These are phyloP conservation scores for Chiroxiphia lanceolata DNA, from an alignment of 2,797 vertebrate genomes.

Conservation along the genomic window DNA sequence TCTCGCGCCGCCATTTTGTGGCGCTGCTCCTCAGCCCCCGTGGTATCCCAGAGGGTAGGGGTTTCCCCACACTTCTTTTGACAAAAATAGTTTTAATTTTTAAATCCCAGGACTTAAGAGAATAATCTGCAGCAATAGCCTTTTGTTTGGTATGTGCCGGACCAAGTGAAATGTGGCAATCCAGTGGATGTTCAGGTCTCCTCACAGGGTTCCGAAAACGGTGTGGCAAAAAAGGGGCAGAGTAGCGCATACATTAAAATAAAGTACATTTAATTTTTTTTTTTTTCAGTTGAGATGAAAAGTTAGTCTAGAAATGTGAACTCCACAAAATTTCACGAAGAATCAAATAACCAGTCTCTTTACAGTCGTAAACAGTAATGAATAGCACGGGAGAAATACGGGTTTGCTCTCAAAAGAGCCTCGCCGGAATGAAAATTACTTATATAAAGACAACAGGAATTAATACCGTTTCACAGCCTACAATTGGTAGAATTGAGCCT, in stretches of 20 bases:
- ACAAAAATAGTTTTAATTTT: background rate
- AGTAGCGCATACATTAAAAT: background rate
- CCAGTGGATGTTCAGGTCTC: background rate
- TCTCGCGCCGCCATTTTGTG: slow-evolving; percentile 11
- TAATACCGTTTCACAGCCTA: background rate
- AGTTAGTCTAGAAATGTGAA: background rate
- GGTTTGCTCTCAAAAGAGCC: background rate
- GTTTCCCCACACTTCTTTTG: accelerated
- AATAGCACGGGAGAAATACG: accelerated
- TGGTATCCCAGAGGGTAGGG: accelerated
- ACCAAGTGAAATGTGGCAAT: background rate
- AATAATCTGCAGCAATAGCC: background rate
- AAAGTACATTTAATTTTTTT: background rate
- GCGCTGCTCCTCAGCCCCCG: accelerated
- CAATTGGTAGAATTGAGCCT: background rate
- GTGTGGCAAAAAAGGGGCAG: background rate
- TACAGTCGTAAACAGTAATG: background rate
- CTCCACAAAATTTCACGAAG: background rate
- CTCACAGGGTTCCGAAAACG: background rate
- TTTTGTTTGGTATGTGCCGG: background rate
- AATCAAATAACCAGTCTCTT: background rate
- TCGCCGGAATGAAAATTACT: background rate
- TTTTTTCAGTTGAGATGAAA: background rate
- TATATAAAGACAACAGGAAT: background rate
- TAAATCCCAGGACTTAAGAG: background rate